Evolutionary conservation across 2,113 vertebrate species (phyloP).

Genomic region (Stercorarius parasiticus): DNA sequence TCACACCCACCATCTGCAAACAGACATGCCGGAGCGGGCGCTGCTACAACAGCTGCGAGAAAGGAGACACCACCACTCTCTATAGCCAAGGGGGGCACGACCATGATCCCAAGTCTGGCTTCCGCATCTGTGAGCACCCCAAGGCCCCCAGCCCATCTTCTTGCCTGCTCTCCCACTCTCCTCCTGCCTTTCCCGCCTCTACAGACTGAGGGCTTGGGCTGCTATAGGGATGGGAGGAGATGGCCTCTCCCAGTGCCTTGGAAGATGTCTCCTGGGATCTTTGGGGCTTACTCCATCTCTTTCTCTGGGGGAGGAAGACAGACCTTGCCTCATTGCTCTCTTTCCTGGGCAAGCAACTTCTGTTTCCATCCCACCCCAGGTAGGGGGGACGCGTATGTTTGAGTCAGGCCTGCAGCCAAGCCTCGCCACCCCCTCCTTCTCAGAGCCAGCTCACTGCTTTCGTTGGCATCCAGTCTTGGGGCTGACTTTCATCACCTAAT

Average conservation of each 20-base stretch:
- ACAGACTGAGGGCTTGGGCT: background rate
- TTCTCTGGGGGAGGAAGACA: background rate
- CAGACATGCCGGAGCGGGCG: slow-evolving; percentile 83
- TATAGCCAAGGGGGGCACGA: slow-evolving; percentile 82
- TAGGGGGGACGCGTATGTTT: background rate
- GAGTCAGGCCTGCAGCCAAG: slow-evolving; percentile 41
- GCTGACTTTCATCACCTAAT: slow-evolving; percentile 66
- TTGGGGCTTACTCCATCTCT: background rate
- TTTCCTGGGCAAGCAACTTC: slow-evolving; percentile 29
- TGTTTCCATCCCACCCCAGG: background rate
- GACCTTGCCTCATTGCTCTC: background rate
- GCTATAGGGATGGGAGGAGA: background rate
- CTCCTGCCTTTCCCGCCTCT: background rate
- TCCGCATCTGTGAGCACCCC: slow-evolving; percentile 91
- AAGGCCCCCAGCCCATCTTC: background rate
- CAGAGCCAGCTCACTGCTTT: slow-evolving; percentile 62
- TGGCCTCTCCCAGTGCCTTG: background rate
- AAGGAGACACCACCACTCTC: slow-evolving; percentile 90
- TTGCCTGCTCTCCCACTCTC: background rate
- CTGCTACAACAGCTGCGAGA: slow-evolving; percentile 90
- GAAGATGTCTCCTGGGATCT: background rate
- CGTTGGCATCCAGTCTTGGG: slow-evolving; percentile 55
- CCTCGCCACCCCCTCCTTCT: slow-evolving; percentile 14
- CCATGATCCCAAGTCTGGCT: slow-evolving; percentile 82
- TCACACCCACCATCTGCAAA: slow-evolving; percentile 95